These are phyloP conservation scores for Girardinichthys multiradiatus DNA, from an alignment of 2,113 vertebrate genomes.

Conservation along the genomic window DNA sequence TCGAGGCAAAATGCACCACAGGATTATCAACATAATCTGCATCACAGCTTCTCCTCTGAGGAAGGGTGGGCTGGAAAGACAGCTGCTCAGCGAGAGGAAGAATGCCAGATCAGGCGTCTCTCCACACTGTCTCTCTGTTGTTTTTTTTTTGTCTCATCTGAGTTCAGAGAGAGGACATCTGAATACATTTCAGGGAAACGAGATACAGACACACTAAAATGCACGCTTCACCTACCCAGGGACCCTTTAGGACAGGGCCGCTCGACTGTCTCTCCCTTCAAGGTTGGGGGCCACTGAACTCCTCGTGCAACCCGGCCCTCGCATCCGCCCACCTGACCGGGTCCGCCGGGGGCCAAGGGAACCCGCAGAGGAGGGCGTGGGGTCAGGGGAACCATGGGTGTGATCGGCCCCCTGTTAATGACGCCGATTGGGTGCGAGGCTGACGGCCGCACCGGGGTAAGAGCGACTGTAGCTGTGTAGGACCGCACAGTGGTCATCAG, in stretches of 20 bases:
- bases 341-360: constrained; percentile 75
- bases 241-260: constrained; percentile 93
- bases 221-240: constrained; percentile 79
- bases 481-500: constrained; percentile 76
- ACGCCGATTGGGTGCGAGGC: constrained; percentile 89
- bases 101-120: constrained; percentile 20
- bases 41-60: constrained; percentile 38
- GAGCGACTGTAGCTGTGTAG: constrained; percentile 78
- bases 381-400: constrained; percentile 85
- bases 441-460: constrained; percentile 83
- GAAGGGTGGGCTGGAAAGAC: constrained; percentile 33
- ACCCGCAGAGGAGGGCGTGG: constrained; percentile 83
- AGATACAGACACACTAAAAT: constrained; percentile 39
- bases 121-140: constrained; percentile 22
- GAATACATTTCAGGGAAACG: constrained; percentile 63
- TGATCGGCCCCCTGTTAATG: constrained; percentile 88
- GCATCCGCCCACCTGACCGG: constrained; percentile 81
- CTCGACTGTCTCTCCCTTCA: constrained; percentile 90
- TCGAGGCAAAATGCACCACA: constrained; percentile 11
- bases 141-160: constrained; percentile 48
- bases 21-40: constrained; percentile 53
- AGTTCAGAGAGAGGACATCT: constrained; percentile 67
- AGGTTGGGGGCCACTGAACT: constrained; percentile 90
- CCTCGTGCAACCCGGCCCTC: constrained; percentile 86
- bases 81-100: constrained; percentile 53